These are phyloP conservation scores for Chrysina gloriosa DNA, from an alignment of 2,888 invertebrate species.

Conservation along the genomic window DNA sequence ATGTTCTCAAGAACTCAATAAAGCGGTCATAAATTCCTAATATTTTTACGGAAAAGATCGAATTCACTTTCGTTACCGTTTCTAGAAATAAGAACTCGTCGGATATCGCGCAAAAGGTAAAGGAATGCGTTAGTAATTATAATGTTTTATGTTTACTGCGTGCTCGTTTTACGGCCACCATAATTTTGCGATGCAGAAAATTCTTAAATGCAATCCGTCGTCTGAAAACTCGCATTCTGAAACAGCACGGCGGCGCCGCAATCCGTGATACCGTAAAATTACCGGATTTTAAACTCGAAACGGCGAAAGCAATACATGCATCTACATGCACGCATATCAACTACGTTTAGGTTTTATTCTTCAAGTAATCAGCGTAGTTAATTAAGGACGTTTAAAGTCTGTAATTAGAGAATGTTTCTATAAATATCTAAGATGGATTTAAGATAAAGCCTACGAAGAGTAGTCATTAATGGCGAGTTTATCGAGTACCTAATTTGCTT, in stretches of 20 bases:
- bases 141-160: conserved; percentile 35
- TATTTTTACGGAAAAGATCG: not conserved
- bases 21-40: too few species aligned
- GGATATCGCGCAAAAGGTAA: not conserved
- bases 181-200: not conserved
- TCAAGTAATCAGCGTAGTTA: too few species aligned
- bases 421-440: too few species aligned
- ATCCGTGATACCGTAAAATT: conserved; percentile 10
- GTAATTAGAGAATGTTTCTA: too few species aligned
- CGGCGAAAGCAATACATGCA: too few species aligned
- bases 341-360: conserved; percentile 7
- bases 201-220: not conserved
- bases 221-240: conserved; percentile 17
- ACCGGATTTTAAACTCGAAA: conserved; percentile 13
- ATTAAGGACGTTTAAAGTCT: too few species aligned
- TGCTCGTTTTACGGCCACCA: conserved; percentile 21
- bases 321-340: not conserved
- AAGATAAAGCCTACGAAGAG: too few species aligned
- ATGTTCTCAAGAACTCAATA: too few species aligned
- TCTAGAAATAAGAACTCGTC: not conserved
- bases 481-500: too few species aligned
- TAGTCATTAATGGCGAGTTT: too few species aligned
- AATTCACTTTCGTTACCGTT: conserved; percentile 14
- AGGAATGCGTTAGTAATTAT: conserved; percentile 17
- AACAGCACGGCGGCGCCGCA: conserved; percentile 7